Percentiles rank a stretch among this genome's conserved stretches.
Evolutionary conservation across 2,113 vertebrate genomes (phyloP).

Genomic region (Pollimyrus isidori): DNA sequence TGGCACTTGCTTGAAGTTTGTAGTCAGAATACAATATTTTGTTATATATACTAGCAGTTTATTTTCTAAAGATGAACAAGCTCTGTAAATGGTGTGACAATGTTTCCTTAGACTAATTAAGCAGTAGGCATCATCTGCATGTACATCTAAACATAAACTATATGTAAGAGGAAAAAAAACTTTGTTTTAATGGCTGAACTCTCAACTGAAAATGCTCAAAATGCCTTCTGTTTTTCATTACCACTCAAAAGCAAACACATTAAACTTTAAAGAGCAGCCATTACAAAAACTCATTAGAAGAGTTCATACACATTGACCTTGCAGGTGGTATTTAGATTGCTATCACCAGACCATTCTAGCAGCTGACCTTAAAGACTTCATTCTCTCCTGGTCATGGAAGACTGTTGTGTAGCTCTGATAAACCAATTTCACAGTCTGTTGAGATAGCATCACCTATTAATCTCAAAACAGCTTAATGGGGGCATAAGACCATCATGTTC

Average conservation of each 20-base stretch:
- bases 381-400: not conserved
- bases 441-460: slow-evolving; percentile 15
- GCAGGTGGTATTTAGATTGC: slow-evolving; percentile 8
- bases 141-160: not conserved
- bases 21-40: not conserved
- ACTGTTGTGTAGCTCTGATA: not conserved
- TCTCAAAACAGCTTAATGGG: not conserved
- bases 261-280: not conserved
- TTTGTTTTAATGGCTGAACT: not conserved
- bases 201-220: not conserved
- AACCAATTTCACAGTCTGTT: slow-evolving; percentile 14
- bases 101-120: not conserved
- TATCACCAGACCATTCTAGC: not conserved
- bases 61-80: not conserved
- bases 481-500: not conserved
- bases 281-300: slow-evolving; percentile 9
- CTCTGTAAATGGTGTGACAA: not conserved
- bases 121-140: not conserved
- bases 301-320: slow-evolving; percentile 17
- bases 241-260: not conserved
- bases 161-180: not conserved
- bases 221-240: not conserved
- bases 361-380: not conserved
- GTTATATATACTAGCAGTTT: not conserved
- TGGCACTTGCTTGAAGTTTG: not conserved